Percentiles rank a stretch among this genome's conserved stretches.
phyloP scores from a whole-genome alignment of 2,888 invertebrate species.

The Uloborus plumipes region DNA sequence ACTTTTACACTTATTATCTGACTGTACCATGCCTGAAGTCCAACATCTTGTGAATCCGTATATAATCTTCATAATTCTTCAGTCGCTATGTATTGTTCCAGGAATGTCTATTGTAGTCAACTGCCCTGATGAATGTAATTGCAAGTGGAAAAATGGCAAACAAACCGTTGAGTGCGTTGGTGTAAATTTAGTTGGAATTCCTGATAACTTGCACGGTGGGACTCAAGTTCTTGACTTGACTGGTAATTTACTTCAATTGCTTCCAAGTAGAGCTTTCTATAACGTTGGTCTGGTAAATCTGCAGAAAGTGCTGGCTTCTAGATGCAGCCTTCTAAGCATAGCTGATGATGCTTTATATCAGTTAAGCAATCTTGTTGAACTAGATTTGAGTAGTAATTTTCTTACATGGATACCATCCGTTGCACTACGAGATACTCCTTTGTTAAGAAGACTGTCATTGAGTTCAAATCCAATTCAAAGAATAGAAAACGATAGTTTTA shows the following conservation, averaged over 20 bases:
- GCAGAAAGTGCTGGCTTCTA: slow-evolving; percentile 64
- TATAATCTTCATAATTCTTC: slow-evolving; percentile 26
- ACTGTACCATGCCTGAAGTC: slow-evolving; percentile 40
- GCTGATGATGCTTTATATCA: slow-evolving; percentile 66
- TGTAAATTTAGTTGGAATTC: slow-evolving; percentile 61
- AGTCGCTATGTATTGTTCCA: slow-evolving; percentile 18
- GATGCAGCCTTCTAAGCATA: slow-evolving; percentile 62
- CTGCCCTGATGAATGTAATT: slow-evolving; percentile 65
- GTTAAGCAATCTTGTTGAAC: slow-evolving; percentile 66
- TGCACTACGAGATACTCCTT: slow-evolving; percentile 63
- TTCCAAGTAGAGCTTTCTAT: slow-evolving; percentile 65
- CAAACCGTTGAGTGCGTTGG: slow-evolving; percentile 66
- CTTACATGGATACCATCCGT: slow-evolving; percentile 64
- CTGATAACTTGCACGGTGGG: slow-evolving; percentile 62
- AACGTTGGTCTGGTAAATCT: slow-evolving; percentile 64
- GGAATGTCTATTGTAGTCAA: slow-evolving; percentile 38
- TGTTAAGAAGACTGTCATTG: slow-evolving; percentile 65
- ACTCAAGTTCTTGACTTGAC: slow-evolving; percentile 66
- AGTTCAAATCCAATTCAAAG: slow-evolving; percentile 65
- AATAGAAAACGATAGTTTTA: slow-evolving; percentile 65
- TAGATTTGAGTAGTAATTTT: slow-evolving; percentile 66
- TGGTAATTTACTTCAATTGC: slow-evolving; percentile 62
- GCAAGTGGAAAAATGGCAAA: slow-evolving; percentile 67
- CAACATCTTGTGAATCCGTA: slow-evolving; percentile 15
- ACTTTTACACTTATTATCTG: background rate